A percentile compares a stretch with the other conserved stretches of the same genome.
These are phyloP conservation scores for Aricia agestis DNA, from an alignment of 1,140 invertebrate genomes.

Conservation along the genomic window DNA sequence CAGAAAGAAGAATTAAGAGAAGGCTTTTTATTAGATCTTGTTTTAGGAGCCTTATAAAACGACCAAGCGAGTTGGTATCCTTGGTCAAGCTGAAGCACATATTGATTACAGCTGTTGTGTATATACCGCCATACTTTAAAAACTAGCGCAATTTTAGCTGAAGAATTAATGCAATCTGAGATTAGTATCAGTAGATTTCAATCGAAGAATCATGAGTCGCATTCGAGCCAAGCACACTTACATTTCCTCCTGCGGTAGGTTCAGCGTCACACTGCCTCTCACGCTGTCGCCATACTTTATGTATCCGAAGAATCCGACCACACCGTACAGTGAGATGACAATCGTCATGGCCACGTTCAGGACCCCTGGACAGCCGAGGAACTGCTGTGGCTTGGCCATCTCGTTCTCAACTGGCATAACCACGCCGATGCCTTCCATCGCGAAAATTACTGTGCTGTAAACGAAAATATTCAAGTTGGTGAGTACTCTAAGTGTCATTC, in stretches of 20 bases:
- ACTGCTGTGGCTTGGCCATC: conserved; percentile 86
- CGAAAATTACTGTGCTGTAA: conserved; percentile 83
- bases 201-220: too few species aligned
- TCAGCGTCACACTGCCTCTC: conserved; percentile 82
- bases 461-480: neutral
- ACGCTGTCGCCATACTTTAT: conserved; percentile 83
- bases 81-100: too few species aligned
- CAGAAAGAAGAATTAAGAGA: too few species aligned
- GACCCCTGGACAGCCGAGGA: conserved; percentile 88
- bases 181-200: too few species aligned
- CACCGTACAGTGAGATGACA: conserved; percentile 83
- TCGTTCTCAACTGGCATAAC: conserved; percentile 93
- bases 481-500: too few species aligned
- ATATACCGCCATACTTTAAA: too few species aligned
- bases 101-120: too few species aligned
- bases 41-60: too few species aligned
- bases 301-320: conserved; percentile 91
- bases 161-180: too few species aligned
- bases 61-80: too few species aligned
- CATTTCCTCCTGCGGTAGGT: conserved; percentile 79
- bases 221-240: conserved; percentile 57
- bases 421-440: conserved; percentile 87
- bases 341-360: conserved; percentile 88
- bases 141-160: too few species aligned
- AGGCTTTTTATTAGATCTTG: too few species aligned